Conservation (phyloP, 2,888 invertebrate genomes). For the Nematopogon swammerdamellus region DNA sequence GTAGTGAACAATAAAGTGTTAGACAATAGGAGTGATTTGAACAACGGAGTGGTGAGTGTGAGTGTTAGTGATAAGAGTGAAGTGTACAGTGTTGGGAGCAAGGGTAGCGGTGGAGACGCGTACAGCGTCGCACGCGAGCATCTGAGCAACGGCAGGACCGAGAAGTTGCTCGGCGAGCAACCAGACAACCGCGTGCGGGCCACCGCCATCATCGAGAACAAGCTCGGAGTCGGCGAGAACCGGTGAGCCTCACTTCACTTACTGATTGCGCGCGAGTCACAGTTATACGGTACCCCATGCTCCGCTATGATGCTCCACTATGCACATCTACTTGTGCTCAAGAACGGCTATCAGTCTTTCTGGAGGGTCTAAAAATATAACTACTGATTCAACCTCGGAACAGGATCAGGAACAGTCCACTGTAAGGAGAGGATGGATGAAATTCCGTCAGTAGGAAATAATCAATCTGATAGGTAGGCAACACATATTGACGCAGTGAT, state of each 20-base stretch:
- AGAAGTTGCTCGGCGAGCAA: conserved; percentile 66
- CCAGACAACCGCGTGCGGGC: conserved; percentile 60
- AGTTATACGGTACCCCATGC: too few relatives aligned
- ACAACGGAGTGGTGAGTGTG: conserved; percentile 6
- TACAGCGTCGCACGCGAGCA: conserved; percentile 43
- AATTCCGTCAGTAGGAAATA: too few relatives aligned
- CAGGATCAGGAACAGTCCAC: too few relatives aligned
- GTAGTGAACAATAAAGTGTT: not conserved
- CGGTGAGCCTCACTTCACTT: conserved; percentile 40
- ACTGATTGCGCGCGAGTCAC: not conserved
- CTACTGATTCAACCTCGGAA: too few relatives aligned
- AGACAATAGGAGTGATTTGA: conserved; percentile 4
- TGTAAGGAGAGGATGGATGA: too few relatives aligned
- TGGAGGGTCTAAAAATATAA: too few relatives aligned
- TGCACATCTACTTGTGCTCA: too few relatives aligned
- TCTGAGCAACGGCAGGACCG: conserved; percentile 66
- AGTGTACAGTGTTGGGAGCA: conserved; percentile 37
- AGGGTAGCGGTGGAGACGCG: conserved; percentile 30
- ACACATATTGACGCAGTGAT: too few relatives aligned
- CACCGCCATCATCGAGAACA: conserved; percentile 59
- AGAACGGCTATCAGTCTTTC: too few relatives aligned
- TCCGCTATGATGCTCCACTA: too few relatives aligned
- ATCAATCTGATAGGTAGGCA: too few relatives aligned
- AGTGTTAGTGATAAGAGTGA: conserved; percentile 25
- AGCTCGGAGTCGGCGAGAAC: conserved; percentile 54